These are phyloP conservation scores for Rambutsinella grinnellia DNA, from an alignment of 2,888 invertebrate genomes.

Conservation along the genomic window DNA sequence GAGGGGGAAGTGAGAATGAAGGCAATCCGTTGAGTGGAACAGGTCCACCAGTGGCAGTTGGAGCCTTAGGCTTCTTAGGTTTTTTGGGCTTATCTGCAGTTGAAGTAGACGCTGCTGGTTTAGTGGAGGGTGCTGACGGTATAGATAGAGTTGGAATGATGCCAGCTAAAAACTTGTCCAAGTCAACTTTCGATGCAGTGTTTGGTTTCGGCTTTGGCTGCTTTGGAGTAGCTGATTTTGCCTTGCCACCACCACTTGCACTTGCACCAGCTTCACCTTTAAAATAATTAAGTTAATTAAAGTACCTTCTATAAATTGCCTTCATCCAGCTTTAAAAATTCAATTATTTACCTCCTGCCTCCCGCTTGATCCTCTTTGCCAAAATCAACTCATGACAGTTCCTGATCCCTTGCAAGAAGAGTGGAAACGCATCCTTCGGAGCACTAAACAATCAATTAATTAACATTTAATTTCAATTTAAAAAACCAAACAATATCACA, in stretches of 20 bases:
- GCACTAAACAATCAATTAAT: slow-evolving; percentile 54
- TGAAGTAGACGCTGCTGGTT: neutral
- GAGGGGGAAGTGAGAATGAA: slow-evolving; percentile 25
- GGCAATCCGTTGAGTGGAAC: slow-evolving; percentile 52
- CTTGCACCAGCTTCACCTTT: too few species aligned
- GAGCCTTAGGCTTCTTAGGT: slow-evolving; percentile 31
- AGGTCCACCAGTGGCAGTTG: slow-evolving; percentile 11
- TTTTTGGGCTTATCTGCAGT: slow-evolving; percentile 25
- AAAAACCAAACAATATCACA: too few species aligned
- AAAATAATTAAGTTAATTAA: too few species aligned
- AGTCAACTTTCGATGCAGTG: slow-evolving; percentile 7
- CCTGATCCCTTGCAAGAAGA: slow-evolving; percentile 60
- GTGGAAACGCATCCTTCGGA: slow-evolving; percentile 54
- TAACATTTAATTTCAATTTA: too few species aligned
- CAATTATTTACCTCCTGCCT: slow-evolving; percentile 48
- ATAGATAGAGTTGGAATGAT: slow-evolving; percentile 38
- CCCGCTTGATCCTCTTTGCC: slow-evolving; percentile 60
- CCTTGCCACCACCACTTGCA: too few species aligned
- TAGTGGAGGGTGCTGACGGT: slow-evolving; percentile 10
- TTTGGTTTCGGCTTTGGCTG: slow-evolving; percentile 2
- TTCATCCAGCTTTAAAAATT: neutral
- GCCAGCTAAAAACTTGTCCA: slow-evolving; percentile 38
- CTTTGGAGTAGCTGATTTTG: slow-evolving; percentile 7
- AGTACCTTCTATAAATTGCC: neutral
- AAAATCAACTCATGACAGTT: slow-evolving; percentile 61